phyloP scores from a whole-genome alignment of 2,113 vertebrate species.

The Embiotoca jacksoni region DNA sequence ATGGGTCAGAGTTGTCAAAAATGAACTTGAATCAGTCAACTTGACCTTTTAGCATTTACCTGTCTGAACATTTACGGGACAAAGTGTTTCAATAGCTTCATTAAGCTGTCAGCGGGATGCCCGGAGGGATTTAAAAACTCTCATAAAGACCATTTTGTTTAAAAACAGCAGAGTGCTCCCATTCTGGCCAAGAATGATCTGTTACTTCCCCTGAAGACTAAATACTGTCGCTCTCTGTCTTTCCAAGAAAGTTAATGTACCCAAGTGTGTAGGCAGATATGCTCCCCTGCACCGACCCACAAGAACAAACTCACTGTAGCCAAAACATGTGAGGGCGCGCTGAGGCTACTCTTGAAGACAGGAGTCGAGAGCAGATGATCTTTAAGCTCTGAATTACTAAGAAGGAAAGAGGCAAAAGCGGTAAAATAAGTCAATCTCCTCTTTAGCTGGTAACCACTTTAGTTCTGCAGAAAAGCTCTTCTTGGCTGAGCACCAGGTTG shows the following conservation, averaged over 20 bases:
- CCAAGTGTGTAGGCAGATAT: conserved; percentile 14
- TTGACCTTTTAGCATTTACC: conserved; percentile 1
- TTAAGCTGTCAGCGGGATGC: conserved; percentile 35
- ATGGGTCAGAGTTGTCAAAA: not conserved
- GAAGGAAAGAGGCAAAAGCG: not conserved
- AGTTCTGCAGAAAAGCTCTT: conserved; percentile 10
- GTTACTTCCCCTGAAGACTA: conserved; percentile 43
- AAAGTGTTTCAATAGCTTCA: conserved; percentile 22
- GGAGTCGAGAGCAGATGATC: conserved; percentile 3
- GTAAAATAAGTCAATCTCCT: conserved; percentile 2
- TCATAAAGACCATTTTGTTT: conserved; percentile 48
- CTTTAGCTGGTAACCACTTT: not conserved
- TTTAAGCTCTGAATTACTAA: conserved; percentile 3
- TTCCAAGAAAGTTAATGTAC: conserved; percentile 32
- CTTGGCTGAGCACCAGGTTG: conserved; percentile 18
- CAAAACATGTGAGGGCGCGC: not conserved
- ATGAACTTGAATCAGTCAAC: conserved; percentile 17
- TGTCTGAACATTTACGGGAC: conserved; percentile 26
- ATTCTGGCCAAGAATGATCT: conserved; percentile 24
- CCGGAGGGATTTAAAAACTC: conserved; percentile 6
- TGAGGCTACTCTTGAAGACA: not conserved
- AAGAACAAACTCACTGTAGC: conserved; percentile 1
- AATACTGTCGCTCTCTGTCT: conserved; percentile 33
- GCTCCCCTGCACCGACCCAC: not conserved
- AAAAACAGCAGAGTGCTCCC: conserved; percentile 21